Conservation (phyloP, 2,888 invertebrate genomes). For the Cyaniris semiargus region DNA sequence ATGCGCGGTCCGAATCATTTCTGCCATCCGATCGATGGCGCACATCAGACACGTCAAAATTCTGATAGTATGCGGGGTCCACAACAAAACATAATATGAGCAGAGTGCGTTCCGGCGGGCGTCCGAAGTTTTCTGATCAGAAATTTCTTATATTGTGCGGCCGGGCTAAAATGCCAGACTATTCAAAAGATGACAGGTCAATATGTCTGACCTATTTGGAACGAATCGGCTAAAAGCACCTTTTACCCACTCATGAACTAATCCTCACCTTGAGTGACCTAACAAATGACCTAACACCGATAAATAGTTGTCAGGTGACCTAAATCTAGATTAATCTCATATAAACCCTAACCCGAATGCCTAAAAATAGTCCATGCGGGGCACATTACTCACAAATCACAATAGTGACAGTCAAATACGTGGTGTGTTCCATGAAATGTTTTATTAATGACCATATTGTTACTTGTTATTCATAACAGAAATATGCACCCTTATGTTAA, state of each 20-base stretch:
- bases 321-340: background rate
- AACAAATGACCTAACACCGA: background rate
- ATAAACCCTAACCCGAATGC: background rate
- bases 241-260: background rate
- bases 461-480: constrained; percentile 9
- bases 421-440: background rate
- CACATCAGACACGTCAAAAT: no score
- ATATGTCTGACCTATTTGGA: background rate
- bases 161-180: no score
- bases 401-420: background rate
- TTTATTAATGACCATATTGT: background rate
- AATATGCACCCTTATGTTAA: constrained; percentile 4
- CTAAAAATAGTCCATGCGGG: background rate
- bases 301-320: constrained; percentile 7
- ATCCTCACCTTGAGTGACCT: background rate
- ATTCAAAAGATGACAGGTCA: background rate
- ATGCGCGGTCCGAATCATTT: no score
- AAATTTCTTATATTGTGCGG: no score
- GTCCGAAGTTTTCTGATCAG: no score
- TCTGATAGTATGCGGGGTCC: no score
- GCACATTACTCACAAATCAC: background rate
- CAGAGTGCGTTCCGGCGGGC: no score
- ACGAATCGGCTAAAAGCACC: no score
- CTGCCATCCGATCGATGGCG: no score
- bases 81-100: no score